Evolutionary conservation across 2,113 vertebrate species (phyloP), one percentile per base, ranked within the genome.

Genomic region (Theropithecus gelada): DNA sequence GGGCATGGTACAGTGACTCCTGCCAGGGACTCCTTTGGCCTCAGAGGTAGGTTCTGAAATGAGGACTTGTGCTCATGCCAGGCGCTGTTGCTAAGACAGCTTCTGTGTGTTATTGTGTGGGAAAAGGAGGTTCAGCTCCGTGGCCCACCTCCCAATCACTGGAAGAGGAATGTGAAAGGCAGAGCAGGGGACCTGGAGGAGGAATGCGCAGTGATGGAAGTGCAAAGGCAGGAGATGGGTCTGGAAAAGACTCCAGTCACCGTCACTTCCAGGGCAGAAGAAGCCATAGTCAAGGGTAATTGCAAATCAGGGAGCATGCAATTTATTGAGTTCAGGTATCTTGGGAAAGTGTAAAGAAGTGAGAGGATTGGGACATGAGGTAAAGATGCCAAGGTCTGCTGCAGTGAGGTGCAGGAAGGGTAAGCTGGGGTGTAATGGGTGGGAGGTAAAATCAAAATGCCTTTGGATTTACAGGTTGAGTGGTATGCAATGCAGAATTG

Each of bases 11-110:
- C 0, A 59, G 70, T 30, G 23, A 8, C 79, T 97, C 72, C 45
- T 97, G 35, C 97, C 40, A 88, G 76, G 73, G 59, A 16, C 76
- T 59, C 27, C 73, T 96, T 85, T 32, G 88, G 72, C 7, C 87
- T 94, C 85, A 13, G 8, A 43, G 11, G 80, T 96, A 83, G 48
- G 94, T 83, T 80, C 30, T 90, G 73, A 96, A 59, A 79, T 93
- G 40, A 88, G 73, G 59, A 32, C 70, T 7, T 66, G 96, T 59
- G 87, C 22, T 40, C 57, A 35, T 45, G 66, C 32, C 73, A 59
- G 93, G 40, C 32, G 30, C 18, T 1, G 23, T 86, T 45, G 66
- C 79, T 79, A 64, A 96, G 76, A 45, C 27, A 27, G 93, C n/a
- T 45, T 86, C 50, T 68, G n/a, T 52, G 90, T 85, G 35, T 90